Evolutionary conservation across 2,113 vertebrate species (phyloP).

Genomic region (Nothocercus julius): DNA sequence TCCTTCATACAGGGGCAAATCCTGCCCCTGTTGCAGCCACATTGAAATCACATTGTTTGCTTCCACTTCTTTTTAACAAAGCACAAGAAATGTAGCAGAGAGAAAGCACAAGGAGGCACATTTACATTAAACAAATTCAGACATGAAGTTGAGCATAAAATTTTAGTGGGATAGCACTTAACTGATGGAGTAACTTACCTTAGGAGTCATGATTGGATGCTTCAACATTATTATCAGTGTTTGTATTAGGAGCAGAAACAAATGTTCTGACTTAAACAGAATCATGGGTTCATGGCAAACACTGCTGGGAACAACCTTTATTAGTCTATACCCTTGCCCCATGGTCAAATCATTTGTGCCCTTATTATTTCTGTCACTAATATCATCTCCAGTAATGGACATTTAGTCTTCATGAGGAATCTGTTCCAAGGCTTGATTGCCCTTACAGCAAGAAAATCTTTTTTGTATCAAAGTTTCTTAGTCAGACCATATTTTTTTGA

Average conservation of each 20-base stretch:
- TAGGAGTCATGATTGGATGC: background rate
- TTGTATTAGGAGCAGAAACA: background rate
- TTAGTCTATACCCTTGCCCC: background rate
- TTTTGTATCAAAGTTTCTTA: background rate
- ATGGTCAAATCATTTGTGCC: background rate
- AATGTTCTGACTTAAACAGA: background rate
- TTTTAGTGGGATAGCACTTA: background rate
- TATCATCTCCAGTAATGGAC: background rate
- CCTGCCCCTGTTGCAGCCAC: background rate
- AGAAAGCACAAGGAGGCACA: background rate
- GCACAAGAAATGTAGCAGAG: background rate
- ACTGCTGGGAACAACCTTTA: background rate
- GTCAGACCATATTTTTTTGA: background rate
- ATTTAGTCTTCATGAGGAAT: background rate
- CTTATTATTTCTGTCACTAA: background rate
- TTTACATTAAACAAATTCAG: background rate
- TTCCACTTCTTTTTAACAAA: conserved; percentile 4
- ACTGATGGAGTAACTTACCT: background rate
- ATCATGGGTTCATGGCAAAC: background rate
- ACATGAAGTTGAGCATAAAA: background rate
- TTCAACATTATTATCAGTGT: background rate
- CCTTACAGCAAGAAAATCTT: background rate
- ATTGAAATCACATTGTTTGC: background rate
- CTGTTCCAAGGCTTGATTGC: background rate
- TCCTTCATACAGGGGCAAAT: background rate